Conservation (phyloP, 2,797 vertebrate species). For the Ambastaia sidthimunki region DNA sequence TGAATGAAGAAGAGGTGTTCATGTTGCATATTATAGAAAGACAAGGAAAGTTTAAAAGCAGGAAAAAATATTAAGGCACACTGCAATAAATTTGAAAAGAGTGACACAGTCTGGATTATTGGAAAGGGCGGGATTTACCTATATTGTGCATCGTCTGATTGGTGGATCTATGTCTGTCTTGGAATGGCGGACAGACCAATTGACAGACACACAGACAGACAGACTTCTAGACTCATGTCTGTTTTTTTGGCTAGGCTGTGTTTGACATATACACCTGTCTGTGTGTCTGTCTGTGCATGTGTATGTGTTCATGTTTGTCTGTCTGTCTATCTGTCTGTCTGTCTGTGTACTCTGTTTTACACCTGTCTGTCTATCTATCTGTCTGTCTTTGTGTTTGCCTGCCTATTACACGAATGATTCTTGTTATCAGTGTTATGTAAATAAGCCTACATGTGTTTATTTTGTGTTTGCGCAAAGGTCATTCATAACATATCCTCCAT, state of each 20-base stretch:
- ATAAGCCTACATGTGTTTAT: slow-evolving; percentile 19
- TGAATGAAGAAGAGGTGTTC: too few relatives aligned
- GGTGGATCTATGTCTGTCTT: slow-evolving; percentile 79
- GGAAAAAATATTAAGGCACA: slow-evolving; percentile 32
- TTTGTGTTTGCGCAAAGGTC: neutral
- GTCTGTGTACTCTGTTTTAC: neutral
- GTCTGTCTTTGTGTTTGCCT: slow-evolving; percentile 9
- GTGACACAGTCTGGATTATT: slow-evolving; percentile 39
- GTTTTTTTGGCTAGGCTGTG: slow-evolving; percentile 77
- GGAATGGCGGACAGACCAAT: slow-evolving; percentile 79
- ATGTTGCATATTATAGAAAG: neutral
- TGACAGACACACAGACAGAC: slow-evolving; percentile 85
- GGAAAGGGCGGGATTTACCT: slow-evolving; percentile 70
- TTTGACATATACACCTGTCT: slow-evolving; percentile 77
- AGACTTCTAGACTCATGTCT: slow-evolving; percentile 80
- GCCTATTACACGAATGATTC: slow-evolving; percentile 48
- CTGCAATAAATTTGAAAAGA: slow-evolving; percentile 49
- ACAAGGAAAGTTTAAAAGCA: neutral
- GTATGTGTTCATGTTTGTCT: neutral
- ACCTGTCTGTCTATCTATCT: neutral
- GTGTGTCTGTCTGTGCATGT: slow-evolving; percentile 75
- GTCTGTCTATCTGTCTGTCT: slow-evolving; percentile 4
- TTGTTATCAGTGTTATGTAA: slow-evolving; percentile 47
- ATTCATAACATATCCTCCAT: neutral
- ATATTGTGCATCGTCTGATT: slow-evolving; percentile 70